Evolutionary conservation across 2,888 invertebrate genomes (phyloP).

Genomic region (Cepaea hortensis): DNA sequence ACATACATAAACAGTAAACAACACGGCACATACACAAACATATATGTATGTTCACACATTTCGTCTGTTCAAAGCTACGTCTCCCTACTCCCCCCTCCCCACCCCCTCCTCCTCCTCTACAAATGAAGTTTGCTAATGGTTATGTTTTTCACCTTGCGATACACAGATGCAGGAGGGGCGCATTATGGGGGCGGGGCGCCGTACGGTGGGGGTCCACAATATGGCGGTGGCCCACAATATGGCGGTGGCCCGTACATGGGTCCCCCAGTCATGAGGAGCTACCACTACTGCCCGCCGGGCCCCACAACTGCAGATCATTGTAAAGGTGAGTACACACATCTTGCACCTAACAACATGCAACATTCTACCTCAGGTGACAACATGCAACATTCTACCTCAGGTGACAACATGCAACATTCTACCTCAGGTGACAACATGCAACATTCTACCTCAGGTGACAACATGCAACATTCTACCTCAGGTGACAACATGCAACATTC

Average conservation of each 20-base stretch:
- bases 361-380: too few species aligned
- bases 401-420: too few species aligned
- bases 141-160: background rate
- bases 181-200: background rate
- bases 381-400: too few species aligned
- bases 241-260: background rate
- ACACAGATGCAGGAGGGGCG: too few species aligned
- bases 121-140: too few species aligned
- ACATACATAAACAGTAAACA: background rate
- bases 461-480: too few species aligned
- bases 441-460: too few species aligned
- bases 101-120: background rate
- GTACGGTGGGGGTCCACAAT: background rate
- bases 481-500: too few species aligned
- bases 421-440: too few species aligned
- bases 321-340: conserved; percentile 7
- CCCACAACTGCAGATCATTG: conserved; percentile 31
- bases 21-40: background rate
- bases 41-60: background rate
- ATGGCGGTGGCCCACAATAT: background rate
- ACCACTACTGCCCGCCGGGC: conserved; percentile 31
- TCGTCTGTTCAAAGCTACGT: background rate
- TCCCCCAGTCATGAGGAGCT: background rate
- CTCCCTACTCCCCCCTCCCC: background rate
- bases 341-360: background rate